phyloP scores from a whole-genome alignment of 2,797 vertebrate genomes.

The Channa striata region DNA sequence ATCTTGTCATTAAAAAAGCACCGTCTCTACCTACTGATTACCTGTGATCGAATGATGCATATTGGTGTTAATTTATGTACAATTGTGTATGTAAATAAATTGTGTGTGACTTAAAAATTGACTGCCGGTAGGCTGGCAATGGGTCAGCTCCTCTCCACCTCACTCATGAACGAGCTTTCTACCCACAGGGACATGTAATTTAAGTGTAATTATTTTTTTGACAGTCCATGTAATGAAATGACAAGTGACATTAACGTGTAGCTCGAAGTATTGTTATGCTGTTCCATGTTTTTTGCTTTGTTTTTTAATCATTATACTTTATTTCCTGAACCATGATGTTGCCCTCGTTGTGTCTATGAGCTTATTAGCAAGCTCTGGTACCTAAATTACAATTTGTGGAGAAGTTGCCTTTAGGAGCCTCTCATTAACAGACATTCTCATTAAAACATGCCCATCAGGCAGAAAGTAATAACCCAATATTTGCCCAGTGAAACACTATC shows the following conservation, averaged over 20 bases:
- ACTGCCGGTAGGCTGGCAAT: no score
- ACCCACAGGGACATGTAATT: neutral
- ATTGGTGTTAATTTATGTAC: neutral
- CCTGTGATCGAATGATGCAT: slow-evolving; percentile 1
- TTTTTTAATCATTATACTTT: no score
- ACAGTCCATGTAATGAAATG: no score
- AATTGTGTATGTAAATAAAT: slow-evolving; percentile 24
- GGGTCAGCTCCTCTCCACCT: neutral
- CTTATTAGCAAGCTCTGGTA: no score
- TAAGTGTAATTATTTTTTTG: no score
- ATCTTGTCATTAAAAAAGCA: slow-evolving; percentile 37
- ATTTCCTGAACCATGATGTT: no score
- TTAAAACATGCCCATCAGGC: neutral
- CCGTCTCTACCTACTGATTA: slow-evolving; percentile 7
- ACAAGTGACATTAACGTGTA: no score
- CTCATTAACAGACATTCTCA: neutral
- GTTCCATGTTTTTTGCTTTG: no score
- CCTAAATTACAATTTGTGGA: no score
- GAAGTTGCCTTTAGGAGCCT: neutral
- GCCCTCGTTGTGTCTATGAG: no score
- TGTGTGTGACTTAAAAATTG: slow-evolving; percentile 3
- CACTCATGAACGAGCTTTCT: slow-evolving; percentile 19
- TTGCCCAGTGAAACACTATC: neutral
- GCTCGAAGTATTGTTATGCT: no score
- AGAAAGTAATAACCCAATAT: neutral